Base-by-base conservation (phyloP, 2,113 vertebrate species). In the Periophthalmus modestus region DNA sequence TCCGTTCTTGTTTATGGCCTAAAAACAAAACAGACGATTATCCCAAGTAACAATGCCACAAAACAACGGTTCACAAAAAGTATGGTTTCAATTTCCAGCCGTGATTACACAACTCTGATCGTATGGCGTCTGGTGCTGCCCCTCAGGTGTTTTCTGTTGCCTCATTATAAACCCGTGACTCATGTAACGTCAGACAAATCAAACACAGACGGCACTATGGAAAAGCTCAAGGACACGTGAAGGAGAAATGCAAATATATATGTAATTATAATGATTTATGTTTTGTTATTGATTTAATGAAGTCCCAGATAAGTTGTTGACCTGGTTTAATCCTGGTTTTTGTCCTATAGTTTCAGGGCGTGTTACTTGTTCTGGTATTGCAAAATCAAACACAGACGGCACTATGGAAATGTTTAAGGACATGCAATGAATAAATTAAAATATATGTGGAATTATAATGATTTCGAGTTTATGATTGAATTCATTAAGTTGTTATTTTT, bases 161-260 rank as follows among this genome's bases (percentile, higher is more conserved):
- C 39, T 75, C 48, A 18, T 62, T 74, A 66, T 66, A 78, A 68
- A 61, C 79, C 57, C 57, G 23, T 57, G 72, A 80, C 52, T 84
- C 76, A 19, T 18, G 21, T 52, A 13, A 61, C 23, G 72, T 23
- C 46, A 47, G 2, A 13, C 14, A 62, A 12, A 59, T 2, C 46
- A 48, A 68, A 47, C 39, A 79, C 79, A 57, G 13, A 16, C 71
- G 66, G 28, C 52, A 58, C n/a, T 5, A n/a, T 3, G 7, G 7
- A 55, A 21, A 28, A 2, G 28, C 3, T 28, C 3, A 28, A 28
- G 28, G 28, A 21, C n/a, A 19, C 2, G 54, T 33, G 13, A 61
- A 61, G 24, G 15, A 28, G 58, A 13, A 5, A 28, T 28, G 33
- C 33, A 24, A 21, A 9, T 23, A 12, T 23, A 57, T 57, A 21